Conservation (phyloP, 1,140 invertebrate species). For the Aphelenchoides fujianensis region DNA sequence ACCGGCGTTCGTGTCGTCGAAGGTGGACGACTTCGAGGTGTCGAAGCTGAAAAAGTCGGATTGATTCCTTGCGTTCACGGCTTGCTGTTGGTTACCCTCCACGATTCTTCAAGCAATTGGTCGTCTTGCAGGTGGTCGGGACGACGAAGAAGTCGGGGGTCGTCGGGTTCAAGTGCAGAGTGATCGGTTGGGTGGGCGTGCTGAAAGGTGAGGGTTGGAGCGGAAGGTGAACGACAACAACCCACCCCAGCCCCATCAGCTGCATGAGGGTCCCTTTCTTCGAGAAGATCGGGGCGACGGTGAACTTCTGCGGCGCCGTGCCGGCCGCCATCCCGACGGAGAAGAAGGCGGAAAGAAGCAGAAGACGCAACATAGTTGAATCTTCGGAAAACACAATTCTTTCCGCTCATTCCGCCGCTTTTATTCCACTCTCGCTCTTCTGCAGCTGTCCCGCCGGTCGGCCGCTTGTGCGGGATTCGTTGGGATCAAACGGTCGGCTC, state of each 20-base stretch:
- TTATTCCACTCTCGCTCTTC: too few relatives aligned
- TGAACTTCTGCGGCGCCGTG: not conserved
- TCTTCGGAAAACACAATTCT: too few relatives aligned
- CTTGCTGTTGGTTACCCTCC: too few relatives aligned
- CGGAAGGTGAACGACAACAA: too few relatives aligned
- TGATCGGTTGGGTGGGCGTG: constrained; percentile 4
- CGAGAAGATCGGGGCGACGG: not conserved
- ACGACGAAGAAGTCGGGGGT: constrained; percentile 11
- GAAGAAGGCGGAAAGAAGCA: not conserved
- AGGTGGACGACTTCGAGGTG: not conserved
- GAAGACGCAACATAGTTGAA: not conserved
- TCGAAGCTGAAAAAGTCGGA: too few relatives aligned
- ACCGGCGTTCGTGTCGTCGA: not conserved
- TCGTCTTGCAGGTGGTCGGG: not conserved
- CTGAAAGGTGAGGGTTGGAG: too few relatives aligned
- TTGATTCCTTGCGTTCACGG: too few relatives aligned
- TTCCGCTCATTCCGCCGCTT: too few relatives aligned
- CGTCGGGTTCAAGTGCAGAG: not conserved
- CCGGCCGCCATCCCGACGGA: not conserved
- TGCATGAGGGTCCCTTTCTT: constrained; percentile 1
- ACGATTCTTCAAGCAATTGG: not conserved
- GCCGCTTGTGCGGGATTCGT: too few relatives aligned
- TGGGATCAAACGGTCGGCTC: too few relatives aligned
- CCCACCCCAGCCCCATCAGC: not conserved
- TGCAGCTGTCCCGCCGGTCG: too few relatives aligned